A percentile compares a stretch with the other conserved stretches of the same genome.
Conservation (phyloP, 2,888 invertebrate species). For the Hymenopus coronatus region DNA sequence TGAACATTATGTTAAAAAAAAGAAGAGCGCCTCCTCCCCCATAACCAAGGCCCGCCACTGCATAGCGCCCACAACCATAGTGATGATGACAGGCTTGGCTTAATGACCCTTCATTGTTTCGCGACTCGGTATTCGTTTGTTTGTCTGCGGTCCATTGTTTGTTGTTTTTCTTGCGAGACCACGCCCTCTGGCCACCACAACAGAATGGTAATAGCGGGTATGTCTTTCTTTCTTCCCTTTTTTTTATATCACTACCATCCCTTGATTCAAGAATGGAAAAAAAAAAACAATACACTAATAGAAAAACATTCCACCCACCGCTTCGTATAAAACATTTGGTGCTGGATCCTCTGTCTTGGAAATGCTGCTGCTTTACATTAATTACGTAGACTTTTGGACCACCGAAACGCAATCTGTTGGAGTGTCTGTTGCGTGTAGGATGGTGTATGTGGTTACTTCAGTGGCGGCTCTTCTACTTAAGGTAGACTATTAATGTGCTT, state of each 20-base stretch:
- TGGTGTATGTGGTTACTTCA: background rate
- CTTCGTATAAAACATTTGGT: background rate
- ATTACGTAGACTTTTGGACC: background rate
- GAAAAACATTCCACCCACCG: background rate
- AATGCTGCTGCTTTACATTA: background rate
- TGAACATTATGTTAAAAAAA: too few species aligned
- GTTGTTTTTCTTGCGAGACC: background rate
- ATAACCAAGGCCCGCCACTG: background rate
- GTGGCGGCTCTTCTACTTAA: background rate
- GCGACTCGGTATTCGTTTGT: background rate
- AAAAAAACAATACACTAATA: background rate
- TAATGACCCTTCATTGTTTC: background rate
- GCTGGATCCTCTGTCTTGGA: background rate
- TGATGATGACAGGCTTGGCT: background rate
- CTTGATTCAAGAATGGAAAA: background rate
- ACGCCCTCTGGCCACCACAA: background rate
- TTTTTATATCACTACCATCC: background rate
- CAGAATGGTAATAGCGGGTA: background rate
- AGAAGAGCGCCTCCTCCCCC: too few species aligned
- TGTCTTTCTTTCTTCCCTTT: background rate
- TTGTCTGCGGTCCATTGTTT: background rate
- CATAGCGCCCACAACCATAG: background rate
- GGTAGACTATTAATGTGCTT: too few species aligned
- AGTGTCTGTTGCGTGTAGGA: background rate
- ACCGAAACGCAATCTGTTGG: background rate